These are phyloP conservation scores for Amphiprion ocellaris DNA, from an alignment of 2,113 vertebrate species.

Conservation along the genomic window DNA sequence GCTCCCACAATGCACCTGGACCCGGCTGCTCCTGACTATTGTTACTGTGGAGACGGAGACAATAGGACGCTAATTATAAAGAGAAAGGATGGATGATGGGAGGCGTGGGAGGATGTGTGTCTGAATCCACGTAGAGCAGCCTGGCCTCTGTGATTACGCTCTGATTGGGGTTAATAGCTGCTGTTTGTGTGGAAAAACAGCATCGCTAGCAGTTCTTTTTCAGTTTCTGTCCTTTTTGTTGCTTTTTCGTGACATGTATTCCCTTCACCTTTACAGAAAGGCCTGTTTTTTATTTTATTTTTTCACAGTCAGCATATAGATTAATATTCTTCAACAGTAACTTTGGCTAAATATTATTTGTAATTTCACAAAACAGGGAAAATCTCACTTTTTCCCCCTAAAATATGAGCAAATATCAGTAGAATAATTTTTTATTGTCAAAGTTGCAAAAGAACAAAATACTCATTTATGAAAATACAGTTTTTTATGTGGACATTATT, in stretches of 20 bases:
- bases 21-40: conserved; percentile 2
- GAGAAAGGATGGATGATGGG: conserved; percentile 1
- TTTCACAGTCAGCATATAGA: no score
- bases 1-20: conserved; percentile 66
- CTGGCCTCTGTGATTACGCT: conserved; percentile 31
- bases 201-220: background rate
- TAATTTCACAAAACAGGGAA: no score
- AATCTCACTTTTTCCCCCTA: no score
- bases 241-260: background rate
- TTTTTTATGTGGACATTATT: no score
- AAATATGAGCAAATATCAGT: no score
- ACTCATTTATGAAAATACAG: no score
- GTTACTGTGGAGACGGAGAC: conserved; percentile 57
- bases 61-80: conserved; percentile 59
- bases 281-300: no score
- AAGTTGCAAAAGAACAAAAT: no score
- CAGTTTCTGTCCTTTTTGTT: background rate
- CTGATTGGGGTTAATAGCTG: conserved; percentile 20
- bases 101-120: conserved; percentile 12
- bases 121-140: background rate
- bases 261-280: background rate
- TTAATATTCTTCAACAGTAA: no score
- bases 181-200: background rate
- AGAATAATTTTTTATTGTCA: no score
- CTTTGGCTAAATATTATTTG: no score